phyloP scores from a whole-genome alignment of 2,797 vertebrate species.

The Darevskia mixta region DNA sequence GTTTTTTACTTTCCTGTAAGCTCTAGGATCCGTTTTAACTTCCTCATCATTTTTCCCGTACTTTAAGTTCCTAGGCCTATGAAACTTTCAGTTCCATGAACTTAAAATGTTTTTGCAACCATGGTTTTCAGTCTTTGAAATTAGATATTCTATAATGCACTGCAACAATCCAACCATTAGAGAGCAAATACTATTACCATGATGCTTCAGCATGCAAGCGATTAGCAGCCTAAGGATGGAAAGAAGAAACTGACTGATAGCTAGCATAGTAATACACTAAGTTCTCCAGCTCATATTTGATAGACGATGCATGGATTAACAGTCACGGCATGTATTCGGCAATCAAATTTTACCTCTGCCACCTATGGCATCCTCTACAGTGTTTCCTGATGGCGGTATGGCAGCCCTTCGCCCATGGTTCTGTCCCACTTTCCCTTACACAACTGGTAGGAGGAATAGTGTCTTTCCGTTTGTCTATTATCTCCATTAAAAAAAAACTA shows the following conservation, averaged over 20 bases:
- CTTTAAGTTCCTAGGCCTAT: neutral
- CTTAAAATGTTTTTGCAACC: neutral
- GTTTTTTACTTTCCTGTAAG: neutral
- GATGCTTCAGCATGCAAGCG: neutral
- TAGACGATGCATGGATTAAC: neutral
- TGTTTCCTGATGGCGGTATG: neutral
- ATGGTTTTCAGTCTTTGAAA: neutral
- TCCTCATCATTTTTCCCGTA: neutral
- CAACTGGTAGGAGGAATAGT: neutral
- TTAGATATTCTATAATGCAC: neutral
- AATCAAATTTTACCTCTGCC: neutral
- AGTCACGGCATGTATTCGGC: neutral
- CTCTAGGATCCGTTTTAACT: neutral
- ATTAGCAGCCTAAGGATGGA: neutral
- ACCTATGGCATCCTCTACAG: neutral
- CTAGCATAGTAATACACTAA: neutral
- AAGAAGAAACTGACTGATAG: neutral
- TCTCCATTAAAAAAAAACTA: neutral
- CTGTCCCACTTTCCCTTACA: neutral
- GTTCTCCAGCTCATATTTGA: neutral
- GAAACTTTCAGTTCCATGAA: neutral
- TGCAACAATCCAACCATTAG: neutral
- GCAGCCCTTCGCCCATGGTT: neutral
- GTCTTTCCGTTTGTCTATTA: neutral
- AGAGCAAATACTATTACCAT: no score